Evolutionary conservation across 1,140 invertebrate genomes (phyloP), one percentile per base, ranked within the genome.

Genomic region (Papilio machaon): DNA sequence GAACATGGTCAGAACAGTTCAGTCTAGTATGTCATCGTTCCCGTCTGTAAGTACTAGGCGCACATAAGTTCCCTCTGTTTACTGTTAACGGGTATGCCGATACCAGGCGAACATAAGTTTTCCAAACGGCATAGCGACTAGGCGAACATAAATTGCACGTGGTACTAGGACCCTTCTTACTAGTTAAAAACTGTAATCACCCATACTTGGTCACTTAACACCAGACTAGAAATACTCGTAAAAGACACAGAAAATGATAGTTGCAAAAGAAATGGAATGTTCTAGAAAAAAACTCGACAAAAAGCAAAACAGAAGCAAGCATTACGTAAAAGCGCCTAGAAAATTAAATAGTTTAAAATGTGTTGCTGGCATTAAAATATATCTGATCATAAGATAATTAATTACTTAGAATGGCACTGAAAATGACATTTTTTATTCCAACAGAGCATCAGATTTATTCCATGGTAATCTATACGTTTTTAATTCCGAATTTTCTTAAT

Each of bases 301-400:
- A 58, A 64, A 64, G 19, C 19, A 30, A 64, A 54, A 7, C 6
- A 54, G 7, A 17, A n/a, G 15, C 52, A n/a, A 54, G 15, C 52
- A n/a, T 43, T 52, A 17, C 52, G 2, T 17, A 6, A 54, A 54
- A 54, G 52, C 52, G 17, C 13, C 15, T 17, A 54, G 52, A 15
- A 35, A 67, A 67, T 35, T 15, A 64, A 19, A 60, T 60, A 19
- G 38, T 75, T 47, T 75, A 10, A 76, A 76, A 76, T 76, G 47
- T 52, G 74, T 54, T 76, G 74, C 74, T 47, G 46, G 74, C 74
- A 76, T 76, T 47, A 19, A 76, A 76, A 35, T 35, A 30, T 30
- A 30, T 30, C 23, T 30, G 23, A 30, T 1, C 23, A 30, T 30
- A 30, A 43, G 38, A 43, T 43, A 43, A 43, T 43, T 43, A 6